A percentile compares a stretch with the other conserved stretches of the same genome.
Evolutionary conservation across 2,888 invertebrate species (phyloP).

Genomic region (Halictus quadricinctus): DNA sequence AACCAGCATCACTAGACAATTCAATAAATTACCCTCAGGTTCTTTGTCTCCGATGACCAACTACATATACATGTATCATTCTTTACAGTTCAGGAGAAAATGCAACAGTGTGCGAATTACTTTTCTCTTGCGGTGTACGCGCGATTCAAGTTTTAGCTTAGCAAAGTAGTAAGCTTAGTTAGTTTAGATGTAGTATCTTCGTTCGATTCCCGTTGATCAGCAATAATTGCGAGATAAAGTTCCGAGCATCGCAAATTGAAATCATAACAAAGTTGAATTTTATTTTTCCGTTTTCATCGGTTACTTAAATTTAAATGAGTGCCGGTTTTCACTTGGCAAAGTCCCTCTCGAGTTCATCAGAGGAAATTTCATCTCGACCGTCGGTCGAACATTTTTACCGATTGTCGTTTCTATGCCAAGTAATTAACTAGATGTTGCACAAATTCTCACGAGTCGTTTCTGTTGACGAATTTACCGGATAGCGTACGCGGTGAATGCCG

Average conservation of each 20-base stretch:
- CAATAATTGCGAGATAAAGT: not conserved
- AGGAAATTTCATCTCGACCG: not conserved
- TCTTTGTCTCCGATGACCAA: not conserved
- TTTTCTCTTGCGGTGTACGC: not conserved
- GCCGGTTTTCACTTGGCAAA: not conserved
- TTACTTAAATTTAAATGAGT: not conserved
- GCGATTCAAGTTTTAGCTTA: not conserved
- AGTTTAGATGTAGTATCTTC: not conserved
- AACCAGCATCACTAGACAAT: conserved; percentile 77
- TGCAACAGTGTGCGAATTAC: not conserved
- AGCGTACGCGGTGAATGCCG: not conserved
- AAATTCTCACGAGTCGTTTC: not conserved
- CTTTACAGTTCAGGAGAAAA: not conserved
- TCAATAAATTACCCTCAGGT: conserved; percentile 21
- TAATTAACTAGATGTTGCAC: not conserved
- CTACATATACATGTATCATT: not conserved
- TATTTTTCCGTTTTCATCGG: not conserved
- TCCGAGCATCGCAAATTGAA: not conserved
- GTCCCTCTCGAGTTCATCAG: not conserved
- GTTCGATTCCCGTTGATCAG: not conserved
- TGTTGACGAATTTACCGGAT: not conserved
- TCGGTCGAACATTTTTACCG: not conserved
- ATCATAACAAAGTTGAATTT: not conserved
- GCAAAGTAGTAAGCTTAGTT: too few species aligned
- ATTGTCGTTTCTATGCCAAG: not conserved